Evolutionary conservation across 2,113 vertebrate species (phyloP).

Genomic region (Arizona elegans): DNA sequence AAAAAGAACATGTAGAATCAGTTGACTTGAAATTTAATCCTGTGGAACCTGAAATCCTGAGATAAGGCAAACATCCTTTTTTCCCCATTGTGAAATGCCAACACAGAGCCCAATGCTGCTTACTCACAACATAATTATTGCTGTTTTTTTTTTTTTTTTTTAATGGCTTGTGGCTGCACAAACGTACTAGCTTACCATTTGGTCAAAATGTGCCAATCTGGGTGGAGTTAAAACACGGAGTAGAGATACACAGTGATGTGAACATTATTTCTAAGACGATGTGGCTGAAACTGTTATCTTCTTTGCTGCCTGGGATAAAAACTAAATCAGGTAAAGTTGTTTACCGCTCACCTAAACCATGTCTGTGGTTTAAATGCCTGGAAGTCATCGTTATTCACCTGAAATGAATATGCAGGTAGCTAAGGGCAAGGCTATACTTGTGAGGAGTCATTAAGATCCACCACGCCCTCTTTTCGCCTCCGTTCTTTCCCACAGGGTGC

Average conservation of each 20-base stretch:
- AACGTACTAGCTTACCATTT: background rate
- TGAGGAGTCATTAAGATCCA: background rate
- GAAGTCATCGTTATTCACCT: background rate
- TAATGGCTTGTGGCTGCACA: background rate
- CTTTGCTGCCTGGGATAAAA: background rate
- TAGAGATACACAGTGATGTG: background rate
- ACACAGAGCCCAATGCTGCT: background rate
- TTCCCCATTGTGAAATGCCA: background rate
- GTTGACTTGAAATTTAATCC: background rate
- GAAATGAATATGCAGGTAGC: background rate
- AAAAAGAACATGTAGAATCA: background rate
- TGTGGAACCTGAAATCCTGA: background rate
- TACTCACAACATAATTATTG: background rate
- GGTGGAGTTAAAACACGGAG: background rate
- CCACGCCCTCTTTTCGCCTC: background rate
- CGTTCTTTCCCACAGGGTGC: background rate
- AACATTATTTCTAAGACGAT: background rate
- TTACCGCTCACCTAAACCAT: background rate
- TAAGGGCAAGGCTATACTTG: background rate
- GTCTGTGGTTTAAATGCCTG: background rate
- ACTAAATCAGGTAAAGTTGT: background rate
- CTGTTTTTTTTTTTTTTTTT: background rate
- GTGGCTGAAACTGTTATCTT: background rate
- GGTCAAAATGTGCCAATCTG: background rate
- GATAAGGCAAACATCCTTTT: background rate